Base-by-base conservation (phyloP, 1,140 invertebrate genomes). In the Apis cerana region DNA sequence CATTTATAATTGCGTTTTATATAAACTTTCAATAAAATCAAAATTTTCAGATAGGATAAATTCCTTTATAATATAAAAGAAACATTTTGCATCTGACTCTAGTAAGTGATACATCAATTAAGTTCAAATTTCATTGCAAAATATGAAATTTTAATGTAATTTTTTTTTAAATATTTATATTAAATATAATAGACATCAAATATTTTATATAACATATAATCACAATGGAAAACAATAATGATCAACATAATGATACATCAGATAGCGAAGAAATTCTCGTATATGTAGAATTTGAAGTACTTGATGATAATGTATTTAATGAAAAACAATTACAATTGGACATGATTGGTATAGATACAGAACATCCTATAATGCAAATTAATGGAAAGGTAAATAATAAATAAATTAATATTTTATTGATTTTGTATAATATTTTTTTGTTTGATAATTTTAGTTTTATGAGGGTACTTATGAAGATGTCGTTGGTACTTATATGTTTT, bases 351-450 rank as follows among this genome's bases (percentile, higher is more conserved):
- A 87, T 95, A 71, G 95, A 95, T 69, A 93, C 92, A 10, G 93
- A 95, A n/a, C 92, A 93, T 85, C 95, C 95, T 5, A 92, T 95
- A 85, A 95, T 95, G 80, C 93, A 95, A 89, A 90, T 95, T 13
- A 95, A 95, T 91, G 95, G 94, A 19, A 94, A 92, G 69, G 94
- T 95, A 90, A 67, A 52, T 12, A 52, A 52, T 59, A 67, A 1
- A n/a, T n/a, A 23, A n/a, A 48, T 68, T 1, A 48, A 65, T 3
- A 21, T 19, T 50, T n/a, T 59, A 43, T 58, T 17, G 13, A 17
- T 23, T 43, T 65, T 2, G 5, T 58, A 33, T 15, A 1, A 59
- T 77, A 72, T 71, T 83, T 21, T 13, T 69, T 8, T 61, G 76
- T 71, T 75, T 75, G 15, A 58, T 75, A 64, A 76, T 89, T 89